Conservation (phyloP, 2,797 vertebrate species). For the Anableps anableps region DNA sequence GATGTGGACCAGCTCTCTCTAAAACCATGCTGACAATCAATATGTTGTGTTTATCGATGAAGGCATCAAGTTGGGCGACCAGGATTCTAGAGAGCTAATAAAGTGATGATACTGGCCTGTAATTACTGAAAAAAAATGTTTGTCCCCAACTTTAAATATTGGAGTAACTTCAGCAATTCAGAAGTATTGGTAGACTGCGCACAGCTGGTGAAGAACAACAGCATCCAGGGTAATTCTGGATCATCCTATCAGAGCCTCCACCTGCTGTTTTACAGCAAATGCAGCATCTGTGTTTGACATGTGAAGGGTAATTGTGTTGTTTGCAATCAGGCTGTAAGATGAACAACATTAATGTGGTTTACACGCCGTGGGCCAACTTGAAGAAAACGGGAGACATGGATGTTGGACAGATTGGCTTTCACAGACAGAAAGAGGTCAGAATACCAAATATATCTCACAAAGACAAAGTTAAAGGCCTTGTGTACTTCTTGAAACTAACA, state of each 20-base stretch:
- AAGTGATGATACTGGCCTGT: no score
- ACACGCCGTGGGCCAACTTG: constrained; percentile 93
- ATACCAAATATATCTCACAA: background rate
- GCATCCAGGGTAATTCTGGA: constrained; percentile 95
- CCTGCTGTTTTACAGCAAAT: background rate
- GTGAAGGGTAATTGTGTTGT: background rate
- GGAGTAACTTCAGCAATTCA: no score
- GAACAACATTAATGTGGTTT: constrained; percentile 94
- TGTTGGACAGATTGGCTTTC: constrained; percentile 94
- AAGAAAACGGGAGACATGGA: constrained; percentile 98
- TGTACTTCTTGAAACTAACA: background rate
- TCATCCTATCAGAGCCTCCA: no score
- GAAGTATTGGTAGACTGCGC: constrained; percentile 94
- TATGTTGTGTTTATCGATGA: no score
- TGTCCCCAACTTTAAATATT: no score
- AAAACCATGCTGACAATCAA: no score
- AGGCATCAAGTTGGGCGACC: no score
- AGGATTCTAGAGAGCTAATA: no score
- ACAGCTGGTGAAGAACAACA: constrained; percentile 96
- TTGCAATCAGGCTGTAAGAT: constrained; percentile 90
- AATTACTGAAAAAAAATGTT: no score
- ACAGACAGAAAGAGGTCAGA: constrained; percentile 91
- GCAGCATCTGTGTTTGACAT: background rate
- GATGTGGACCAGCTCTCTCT: no score
- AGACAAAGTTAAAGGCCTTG: background rate